Conservation (phyloP, 2,113 vertebrate genomes). For the Sceloporus undulatus region DNA sequence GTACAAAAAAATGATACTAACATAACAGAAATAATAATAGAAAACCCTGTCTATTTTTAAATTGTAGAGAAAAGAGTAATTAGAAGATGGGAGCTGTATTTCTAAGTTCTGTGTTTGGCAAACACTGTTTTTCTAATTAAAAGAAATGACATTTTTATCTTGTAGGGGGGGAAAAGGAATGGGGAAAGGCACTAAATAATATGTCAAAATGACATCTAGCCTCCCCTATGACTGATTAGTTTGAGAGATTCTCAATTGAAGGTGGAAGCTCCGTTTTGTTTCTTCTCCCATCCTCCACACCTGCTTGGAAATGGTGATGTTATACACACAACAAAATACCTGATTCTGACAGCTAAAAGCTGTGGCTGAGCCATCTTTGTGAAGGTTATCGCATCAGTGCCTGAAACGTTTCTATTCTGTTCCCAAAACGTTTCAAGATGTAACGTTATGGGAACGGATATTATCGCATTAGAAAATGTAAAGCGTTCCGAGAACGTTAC, state of each 20-base stretch:
- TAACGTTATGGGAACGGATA: too few relatives aligned
- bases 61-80: slow-evolving; percentile 57
- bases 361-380: slow-evolving; percentile 62
- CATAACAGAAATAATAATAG: slow-evolving; percentile 63
- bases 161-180: slow-evolving; percentile 60
- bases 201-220: slow-evolving; percentile 78
- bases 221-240: slow-evolving; percentile 78
- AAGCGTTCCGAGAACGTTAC: too few relatives aligned
- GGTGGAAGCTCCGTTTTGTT: slow-evolving; percentile 56
- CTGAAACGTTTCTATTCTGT: too few relatives aligned
- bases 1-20: slow-evolving; percentile 76
- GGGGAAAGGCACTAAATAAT: slow-evolving; percentile 74
- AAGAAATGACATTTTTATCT: slow-evolving; percentile 63
- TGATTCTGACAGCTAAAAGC: slow-evolving; percentile 71
- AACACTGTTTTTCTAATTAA: slow-evolving; percentile 79
- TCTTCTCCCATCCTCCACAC: slow-evolving; percentile 25
- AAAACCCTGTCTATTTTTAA: slow-evolving; percentile 71
- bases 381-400: too few relatives aligned
- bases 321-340: slow-evolving; percentile 63
- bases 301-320: slow-evolving; percentile 67
- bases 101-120: slow-evolving; percentile 64
- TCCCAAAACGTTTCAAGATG: too few relatives aligned
- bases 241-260: slow-evolving; percentile 75
- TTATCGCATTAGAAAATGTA: too few relatives aligned
- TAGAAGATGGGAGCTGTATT: slow-evolving; percentile 60